These are phyloP conservation scores for Leptopterna dolabrata DNA, from an alignment of 2,888 invertebrate species.

Conservation along the genomic window DNA sequence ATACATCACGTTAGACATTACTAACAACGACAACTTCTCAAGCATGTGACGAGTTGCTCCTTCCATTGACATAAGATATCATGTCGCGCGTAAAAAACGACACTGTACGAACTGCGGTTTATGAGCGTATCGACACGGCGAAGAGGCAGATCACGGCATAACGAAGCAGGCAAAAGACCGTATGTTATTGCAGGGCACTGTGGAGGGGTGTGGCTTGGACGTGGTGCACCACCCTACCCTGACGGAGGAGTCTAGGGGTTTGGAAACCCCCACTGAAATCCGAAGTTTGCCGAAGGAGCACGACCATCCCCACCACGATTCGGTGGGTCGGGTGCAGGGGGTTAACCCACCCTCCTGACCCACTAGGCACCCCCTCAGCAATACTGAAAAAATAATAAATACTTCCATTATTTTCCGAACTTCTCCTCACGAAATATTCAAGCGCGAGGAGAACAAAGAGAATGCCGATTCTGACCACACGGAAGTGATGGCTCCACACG, in stretches of 20 bases:
- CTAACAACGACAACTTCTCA: constrained; percentile 25
- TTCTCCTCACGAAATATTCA: too few relatives aligned
- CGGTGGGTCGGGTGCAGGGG: not conserved
- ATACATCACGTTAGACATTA: constrained; percentile 45
- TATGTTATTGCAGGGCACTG: constrained; percentile 16
- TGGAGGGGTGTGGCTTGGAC: constrained; percentile 42
- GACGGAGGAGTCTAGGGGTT: not conserved
- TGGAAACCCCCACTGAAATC: not conserved
- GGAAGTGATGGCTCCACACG: too few relatives aligned
- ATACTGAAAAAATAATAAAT: not conserved
- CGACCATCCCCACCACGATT: constrained; percentile 14
- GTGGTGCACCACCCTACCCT: constrained; percentile 33
- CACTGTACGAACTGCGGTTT: not conserved
- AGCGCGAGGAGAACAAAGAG: too few relatives aligned
- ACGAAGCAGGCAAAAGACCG: constrained; percentile 25
- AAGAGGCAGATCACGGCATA: constrained; percentile 6
- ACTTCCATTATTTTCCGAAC: not conserved
- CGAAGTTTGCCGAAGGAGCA: not conserved
- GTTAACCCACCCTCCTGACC: constrained; percentile 33
- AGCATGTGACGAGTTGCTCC: not conserved
- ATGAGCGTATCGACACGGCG: not conserved
- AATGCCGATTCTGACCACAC: too few relatives aligned
- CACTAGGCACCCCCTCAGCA: not conserved
- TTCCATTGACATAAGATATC: constrained; percentile 14
- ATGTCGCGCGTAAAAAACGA: not conserved